phyloP scores from a whole-genome alignment of 2,888 invertebrate species.

The Folsomia candida region DNA sequence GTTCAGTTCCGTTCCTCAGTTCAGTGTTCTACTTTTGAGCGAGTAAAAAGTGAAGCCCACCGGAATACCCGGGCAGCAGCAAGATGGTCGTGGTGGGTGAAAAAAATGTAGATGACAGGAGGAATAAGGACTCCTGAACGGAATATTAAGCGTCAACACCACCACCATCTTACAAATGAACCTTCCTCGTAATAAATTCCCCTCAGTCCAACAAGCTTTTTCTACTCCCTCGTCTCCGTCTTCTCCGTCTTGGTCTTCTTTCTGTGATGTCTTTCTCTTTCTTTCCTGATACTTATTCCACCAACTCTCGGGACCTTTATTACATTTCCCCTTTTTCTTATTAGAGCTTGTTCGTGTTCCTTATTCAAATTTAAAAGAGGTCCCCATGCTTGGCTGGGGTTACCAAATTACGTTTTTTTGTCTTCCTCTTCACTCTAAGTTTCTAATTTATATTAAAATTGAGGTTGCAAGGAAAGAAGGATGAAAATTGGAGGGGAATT shows the following conservation, averaged over 20 bases:
- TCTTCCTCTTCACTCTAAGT: not conserved
- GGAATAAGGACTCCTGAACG: conserved; percentile 7
- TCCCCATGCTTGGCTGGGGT: too few species aligned
- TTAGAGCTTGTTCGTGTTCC: not conserved
- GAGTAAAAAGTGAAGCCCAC: too few species aligned
- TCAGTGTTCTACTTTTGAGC: too few species aligned
- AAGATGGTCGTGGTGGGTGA: not conserved
- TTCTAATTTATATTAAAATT: conserved; percentile 1
- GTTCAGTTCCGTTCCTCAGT: too few species aligned
- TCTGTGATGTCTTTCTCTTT: not conserved
- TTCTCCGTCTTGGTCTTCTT: not conserved
- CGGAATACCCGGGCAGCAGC: not conserved
- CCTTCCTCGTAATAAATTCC: not conserved
- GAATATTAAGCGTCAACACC: conserved; percentile 1
- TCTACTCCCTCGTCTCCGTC: too few species aligned
- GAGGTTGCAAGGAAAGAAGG: too few species aligned
- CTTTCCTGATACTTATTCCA: not conserved
- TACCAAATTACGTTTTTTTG: not conserved
- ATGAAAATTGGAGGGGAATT: too few species aligned
- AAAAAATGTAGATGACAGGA: conserved; percentile 10
- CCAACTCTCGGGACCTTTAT: too few species aligned
- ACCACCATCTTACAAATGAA: not conserved
- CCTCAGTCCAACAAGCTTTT: not conserved
- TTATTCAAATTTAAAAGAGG: not conserved
- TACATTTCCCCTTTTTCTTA: too few species aligned